Evolutionary conservation across 2,113 vertebrate species (phyloP).

Genomic region (Crotalus helleri): DNA sequence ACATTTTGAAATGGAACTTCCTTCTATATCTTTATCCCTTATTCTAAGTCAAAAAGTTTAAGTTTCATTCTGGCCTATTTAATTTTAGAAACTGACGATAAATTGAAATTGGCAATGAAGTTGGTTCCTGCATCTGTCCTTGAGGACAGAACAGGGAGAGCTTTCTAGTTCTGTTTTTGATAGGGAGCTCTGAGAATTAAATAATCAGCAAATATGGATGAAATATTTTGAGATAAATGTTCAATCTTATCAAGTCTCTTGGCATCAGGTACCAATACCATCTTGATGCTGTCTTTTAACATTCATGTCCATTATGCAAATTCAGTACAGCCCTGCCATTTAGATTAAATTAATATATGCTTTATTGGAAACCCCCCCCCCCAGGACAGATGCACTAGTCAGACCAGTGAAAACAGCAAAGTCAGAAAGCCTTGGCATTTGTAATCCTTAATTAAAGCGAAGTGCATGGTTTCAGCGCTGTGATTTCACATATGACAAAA

Average conservation of each 20-base stretch:
- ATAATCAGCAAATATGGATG: background rate
- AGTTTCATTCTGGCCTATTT: background rate
- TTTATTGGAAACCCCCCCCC: background rate
- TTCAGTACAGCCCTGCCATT: background rate
- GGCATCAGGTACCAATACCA: background rate
- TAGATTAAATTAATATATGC: background rate
- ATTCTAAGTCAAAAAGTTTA: background rate
- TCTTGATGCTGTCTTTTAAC: background rate
- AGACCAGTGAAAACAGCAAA: background rate
- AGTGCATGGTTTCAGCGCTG: background rate
- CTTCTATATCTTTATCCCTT: background rate
- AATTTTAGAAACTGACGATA: background rate
- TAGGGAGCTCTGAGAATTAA: background rate
- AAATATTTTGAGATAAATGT: background rate
- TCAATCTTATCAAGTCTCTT: background rate
- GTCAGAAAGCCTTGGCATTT: background rate
- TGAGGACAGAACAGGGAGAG: background rate
- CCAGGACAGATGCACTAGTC: background rate
- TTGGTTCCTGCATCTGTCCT: background rate
- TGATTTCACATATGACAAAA: background rate
- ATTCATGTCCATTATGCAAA: background rate
- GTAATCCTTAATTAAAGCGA: conserved; percentile 14
- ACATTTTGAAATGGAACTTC: no score
- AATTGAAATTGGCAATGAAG: background rate
- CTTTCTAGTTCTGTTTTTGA: background rate